These are phyloP conservation scores for Ondatra zibethicus DNA, from an alignment of 2,113 vertebrate genomes.

Conservation along the genomic window DNA sequence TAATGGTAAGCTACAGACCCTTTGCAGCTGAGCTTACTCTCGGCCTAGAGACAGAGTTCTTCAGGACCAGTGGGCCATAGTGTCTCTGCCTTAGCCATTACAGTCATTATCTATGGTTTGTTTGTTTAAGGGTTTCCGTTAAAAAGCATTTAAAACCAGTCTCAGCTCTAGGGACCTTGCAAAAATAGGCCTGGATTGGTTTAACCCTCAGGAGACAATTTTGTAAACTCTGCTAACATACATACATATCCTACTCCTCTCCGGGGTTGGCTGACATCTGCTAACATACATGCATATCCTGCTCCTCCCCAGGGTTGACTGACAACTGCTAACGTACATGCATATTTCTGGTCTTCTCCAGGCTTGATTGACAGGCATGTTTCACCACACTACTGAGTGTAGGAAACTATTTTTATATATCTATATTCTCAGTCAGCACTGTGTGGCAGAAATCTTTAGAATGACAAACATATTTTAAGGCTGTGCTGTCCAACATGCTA, in stretches of 20 bases:
- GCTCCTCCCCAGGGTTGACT: no score
- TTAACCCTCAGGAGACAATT: neutral
- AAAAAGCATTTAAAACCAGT: neutral
- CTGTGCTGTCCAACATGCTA: neutral
- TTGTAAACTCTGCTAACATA: neutral
- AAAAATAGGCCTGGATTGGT: neutral
- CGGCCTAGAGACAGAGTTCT: neutral
- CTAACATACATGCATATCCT: no score
- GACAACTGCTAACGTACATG: rapidly evolving
- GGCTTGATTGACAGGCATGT: no score
- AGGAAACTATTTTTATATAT: neutral
- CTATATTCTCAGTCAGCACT: neutral
- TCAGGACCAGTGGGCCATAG: neutral
- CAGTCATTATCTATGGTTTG: neutral
- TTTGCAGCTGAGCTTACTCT: no score
- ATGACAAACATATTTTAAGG: neutral
- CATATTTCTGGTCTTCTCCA: neutral
- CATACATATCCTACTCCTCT: neutral
- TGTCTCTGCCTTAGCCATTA: neutral
- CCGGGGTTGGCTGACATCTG: no score
- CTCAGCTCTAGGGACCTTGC: neutral
- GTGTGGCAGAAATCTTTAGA: neutral
- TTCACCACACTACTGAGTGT: neutral
- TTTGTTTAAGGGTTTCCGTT: neutral
- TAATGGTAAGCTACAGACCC: neutral